Conservation (phyloP, 2,113 vertebrate genomes). For the Nibea albiflora region DNA sequence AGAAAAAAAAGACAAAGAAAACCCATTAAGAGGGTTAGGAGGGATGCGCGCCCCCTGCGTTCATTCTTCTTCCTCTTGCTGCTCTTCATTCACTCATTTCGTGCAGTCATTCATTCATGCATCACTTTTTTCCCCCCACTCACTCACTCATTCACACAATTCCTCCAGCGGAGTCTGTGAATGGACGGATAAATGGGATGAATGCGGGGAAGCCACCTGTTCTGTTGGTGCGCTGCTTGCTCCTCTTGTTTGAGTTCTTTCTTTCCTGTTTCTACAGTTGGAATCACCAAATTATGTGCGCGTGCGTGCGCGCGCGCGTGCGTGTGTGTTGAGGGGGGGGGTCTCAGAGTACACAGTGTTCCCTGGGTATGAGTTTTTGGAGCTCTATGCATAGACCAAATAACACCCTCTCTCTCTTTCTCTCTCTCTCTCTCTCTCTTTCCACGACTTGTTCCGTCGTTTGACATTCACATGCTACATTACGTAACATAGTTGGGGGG, state of each 20-base stretch:
- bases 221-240: not conserved
- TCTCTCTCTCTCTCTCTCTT: not conserved
- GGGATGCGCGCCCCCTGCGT: conserved; percentile 29
- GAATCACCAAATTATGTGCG: conserved; percentile 14
- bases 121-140: conserved; percentile 26
- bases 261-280: not conserved
- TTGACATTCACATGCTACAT: conserved; percentile 80
- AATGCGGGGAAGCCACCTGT: conserved; percentile 40
- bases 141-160: conserved; percentile 71
- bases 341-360: conserved; percentile 67
- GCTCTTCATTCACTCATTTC: conserved; percentile 66
- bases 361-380: conserved; percentile 68
- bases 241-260: not conserved
- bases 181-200: conserved; percentile 52
- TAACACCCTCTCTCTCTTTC: not conserved
- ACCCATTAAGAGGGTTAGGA: conserved; percentile 54
- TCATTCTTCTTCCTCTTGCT: conserved; percentile 5
- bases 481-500: conserved; percentile 72
- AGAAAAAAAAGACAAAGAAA: not conserved
- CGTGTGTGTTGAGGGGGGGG: not conserved
- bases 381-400: conserved; percentile 62
- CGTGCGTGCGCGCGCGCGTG: not conserved
- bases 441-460: conserved; percentile 60
- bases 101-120: conserved; percentile 53
- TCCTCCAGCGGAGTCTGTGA: conserved; percentile 54